These are phyloP conservation scores for Porites australiensis DNA, from an alignment of 64 coral and sea anemone genomes.

Conservation along the genomic window DNA sequence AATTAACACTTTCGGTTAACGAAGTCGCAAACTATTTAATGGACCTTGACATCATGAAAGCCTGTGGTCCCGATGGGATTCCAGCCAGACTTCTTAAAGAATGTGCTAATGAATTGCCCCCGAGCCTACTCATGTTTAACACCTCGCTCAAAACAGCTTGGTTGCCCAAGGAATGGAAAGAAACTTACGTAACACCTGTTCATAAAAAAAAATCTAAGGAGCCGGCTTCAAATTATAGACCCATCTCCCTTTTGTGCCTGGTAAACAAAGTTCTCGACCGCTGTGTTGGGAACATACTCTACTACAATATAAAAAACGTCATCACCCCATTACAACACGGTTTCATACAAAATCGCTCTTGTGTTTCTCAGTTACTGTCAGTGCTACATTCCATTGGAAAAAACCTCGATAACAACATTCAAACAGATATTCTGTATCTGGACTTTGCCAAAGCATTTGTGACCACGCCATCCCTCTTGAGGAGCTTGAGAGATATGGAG, in stretches of 20 bases:
- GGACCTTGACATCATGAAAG: constrained; percentile 30
- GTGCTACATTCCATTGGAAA: constrained; percentile 59
- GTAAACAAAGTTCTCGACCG: constrained; percentile 54
- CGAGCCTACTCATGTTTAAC: background rate
- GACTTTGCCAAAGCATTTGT: constrained; percentile 78
- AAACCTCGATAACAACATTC: constrained; percentile 62
- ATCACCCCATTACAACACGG: constrained; percentile 53
- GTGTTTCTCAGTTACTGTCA: constrained; percentile 58
- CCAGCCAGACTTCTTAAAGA: constrained; percentile 19
- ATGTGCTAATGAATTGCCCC: constrained; percentile 16
- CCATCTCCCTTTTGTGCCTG: constrained; percentile 35
- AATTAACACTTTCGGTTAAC: constrained; percentile 6
- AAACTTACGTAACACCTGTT: constrained; percentile 24
- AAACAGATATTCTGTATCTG: constrained; percentile 62
- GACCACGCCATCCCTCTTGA: constrained; percentile 58
- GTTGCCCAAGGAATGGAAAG: constrained; percentile 40
- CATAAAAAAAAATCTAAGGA: constrained; percentile 32
- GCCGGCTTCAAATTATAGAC: constrained; percentile 32
- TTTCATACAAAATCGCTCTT: constrained; percentile 56
- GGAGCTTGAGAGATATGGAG: constrained; percentile 38
- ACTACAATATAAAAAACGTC: constrained; percentile 24
- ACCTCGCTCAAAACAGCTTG: constrained; percentile 12
- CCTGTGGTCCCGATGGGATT: constrained; percentile 46
- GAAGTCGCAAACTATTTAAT: constrained; percentile 38
- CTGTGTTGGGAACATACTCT: constrained; percentile 1